Conservation (phyloP, 2,888 invertebrate genomes). For the Hydroisotoma schaefferi region DNA sequence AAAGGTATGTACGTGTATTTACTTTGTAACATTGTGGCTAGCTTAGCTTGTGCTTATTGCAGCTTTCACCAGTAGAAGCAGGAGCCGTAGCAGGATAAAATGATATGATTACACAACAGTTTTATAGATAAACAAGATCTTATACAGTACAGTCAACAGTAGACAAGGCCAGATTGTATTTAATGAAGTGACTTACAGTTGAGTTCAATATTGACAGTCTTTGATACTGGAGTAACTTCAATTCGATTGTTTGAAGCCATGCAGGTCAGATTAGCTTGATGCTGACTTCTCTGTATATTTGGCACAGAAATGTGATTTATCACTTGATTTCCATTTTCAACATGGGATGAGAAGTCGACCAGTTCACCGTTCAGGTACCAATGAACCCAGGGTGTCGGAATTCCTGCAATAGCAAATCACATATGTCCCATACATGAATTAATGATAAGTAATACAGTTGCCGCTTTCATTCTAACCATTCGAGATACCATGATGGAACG, state of each 20-base stretch:
- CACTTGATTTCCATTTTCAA: slow-evolving; percentile 45
- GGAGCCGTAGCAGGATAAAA: not conserved
- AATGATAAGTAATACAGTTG: no score
- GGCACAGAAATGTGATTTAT: slow-evolving; percentile 48
- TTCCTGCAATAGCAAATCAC: slow-evolving; percentile 29
- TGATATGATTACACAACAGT: not conserved
- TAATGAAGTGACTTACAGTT: slow-evolving; percentile 42
- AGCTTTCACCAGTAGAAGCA: not conserved
- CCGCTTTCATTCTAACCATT: no score
- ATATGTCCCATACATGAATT: slow-evolving; percentile 25
- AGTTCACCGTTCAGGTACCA: slow-evolving; percentile 48
- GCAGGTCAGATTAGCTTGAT: slow-evolving; percentile 44
- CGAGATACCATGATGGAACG: no score
- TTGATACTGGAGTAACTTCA: slow-evolving; percentile 42
- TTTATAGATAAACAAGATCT: no score
- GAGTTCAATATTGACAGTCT: slow-evolving; percentile 48
- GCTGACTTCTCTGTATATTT: slow-evolving; percentile 47
- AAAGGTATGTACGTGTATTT: no score
- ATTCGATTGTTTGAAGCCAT: slow-evolving; percentile 46
- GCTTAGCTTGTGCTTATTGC: not conserved
- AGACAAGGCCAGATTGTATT: not conserved
- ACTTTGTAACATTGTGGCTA: no score
- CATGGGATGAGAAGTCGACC: slow-evolving; percentile 42
- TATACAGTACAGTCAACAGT: not conserved
- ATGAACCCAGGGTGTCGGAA: slow-evolving; percentile 41